Percentiles rank a stretch among this genome's conserved stretches.
Evolutionary conservation across 92 coral and sea anemone species (phyloP).

Genomic region (Porites rus): DNA sequence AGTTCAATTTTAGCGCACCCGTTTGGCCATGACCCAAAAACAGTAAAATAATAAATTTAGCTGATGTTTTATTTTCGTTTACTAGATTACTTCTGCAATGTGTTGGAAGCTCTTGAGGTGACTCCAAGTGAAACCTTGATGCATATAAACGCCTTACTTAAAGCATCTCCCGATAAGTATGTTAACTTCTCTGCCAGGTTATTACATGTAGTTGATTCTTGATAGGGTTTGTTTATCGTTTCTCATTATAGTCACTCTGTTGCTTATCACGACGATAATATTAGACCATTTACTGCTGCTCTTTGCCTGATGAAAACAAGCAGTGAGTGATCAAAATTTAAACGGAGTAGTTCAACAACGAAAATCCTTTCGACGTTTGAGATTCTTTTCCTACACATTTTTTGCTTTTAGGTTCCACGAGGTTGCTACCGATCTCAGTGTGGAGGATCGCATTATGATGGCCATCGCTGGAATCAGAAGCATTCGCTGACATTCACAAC

Average conservation of each 20-base stretch:
- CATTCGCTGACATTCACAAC: slow-evolving; percentile 46
- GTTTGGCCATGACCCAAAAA: too few relatives aligned
- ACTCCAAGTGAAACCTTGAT: slow-evolving; percentile 82
- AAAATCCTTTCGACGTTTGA: too few relatives aligned
- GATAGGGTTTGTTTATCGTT: too few relatives aligned
- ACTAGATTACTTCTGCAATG: slow-evolving; percentile 96
- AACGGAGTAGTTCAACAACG: too few relatives aligned
- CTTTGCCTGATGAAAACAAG: too few relatives aligned
- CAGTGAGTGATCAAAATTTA: too few relatives aligned
- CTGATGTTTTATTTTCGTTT: not conserved
- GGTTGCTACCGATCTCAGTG: slow-evolving; percentile 87
- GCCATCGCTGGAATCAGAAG: slow-evolving; percentile 85
- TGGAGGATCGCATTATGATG: slow-evolving; percentile 89
- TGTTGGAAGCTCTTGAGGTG: slow-evolving; percentile 96
- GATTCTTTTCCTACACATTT: not conserved
- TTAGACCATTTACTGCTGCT: too few relatives aligned
- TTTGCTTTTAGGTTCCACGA: slow-evolving; percentile 76
- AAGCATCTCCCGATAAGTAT: slow-evolving; percentile 90
- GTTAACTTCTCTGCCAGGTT: slow-evolving; percentile 20
- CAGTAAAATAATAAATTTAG: too few relatives aligned
- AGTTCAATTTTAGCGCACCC: too few relatives aligned
- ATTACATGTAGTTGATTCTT: not conserved
- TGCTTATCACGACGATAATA: too few relatives aligned
- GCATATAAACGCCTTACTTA: slow-evolving; percentile 77
- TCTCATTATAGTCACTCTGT: too few relatives aligned